These are phyloP conservation scores for Knipowitschia caucasica DNA, from an alignment of 2,797 vertebrate genomes.

Conservation along the genomic window DNA sequence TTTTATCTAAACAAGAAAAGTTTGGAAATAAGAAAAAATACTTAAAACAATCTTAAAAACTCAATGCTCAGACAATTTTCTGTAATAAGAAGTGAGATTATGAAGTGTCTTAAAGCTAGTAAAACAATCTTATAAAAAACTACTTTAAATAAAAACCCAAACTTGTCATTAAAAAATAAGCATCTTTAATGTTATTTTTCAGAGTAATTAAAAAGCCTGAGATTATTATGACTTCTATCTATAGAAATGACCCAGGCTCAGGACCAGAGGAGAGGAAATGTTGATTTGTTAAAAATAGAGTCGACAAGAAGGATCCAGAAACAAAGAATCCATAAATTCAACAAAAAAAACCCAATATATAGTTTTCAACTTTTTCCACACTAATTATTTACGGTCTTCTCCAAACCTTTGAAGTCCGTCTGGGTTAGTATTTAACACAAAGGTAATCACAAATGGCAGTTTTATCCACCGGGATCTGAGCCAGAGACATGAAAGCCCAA, in stretches of 20 bases:
- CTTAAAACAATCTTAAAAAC: no score
- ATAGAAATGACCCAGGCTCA: not conserved
- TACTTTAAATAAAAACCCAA: no score
- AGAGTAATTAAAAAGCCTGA: no score
- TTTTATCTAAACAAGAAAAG: no score
- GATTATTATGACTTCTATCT: no score
- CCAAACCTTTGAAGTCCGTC: slow-evolving; percentile 19
- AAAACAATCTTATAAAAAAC: no score
- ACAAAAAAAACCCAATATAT: not conserved
- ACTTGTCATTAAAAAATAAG: no score
- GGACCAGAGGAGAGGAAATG: not conserved
- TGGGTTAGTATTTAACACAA: slow-evolving; percentile 28
- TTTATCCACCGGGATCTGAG: slow-evolving; percentile 38
- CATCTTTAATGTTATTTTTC: no score
- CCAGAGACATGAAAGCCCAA: slow-evolving; percentile 37
- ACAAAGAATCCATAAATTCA: slow-evolving; percentile 4
- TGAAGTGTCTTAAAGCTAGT: no score
- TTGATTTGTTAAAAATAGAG: not conserved
- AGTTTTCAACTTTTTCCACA: slow-evolving; percentile 14
- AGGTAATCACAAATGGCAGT: slow-evolving; percentile 22
- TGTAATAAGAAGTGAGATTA: no score
- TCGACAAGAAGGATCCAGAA: not conserved
- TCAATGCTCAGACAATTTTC: no score
- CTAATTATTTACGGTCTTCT: slow-evolving; percentile 3
- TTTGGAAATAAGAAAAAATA: no score